Base-by-base conservation (phyloP, 2,113 vertebrate species). In the Hoplias malabaricus region DNA sequence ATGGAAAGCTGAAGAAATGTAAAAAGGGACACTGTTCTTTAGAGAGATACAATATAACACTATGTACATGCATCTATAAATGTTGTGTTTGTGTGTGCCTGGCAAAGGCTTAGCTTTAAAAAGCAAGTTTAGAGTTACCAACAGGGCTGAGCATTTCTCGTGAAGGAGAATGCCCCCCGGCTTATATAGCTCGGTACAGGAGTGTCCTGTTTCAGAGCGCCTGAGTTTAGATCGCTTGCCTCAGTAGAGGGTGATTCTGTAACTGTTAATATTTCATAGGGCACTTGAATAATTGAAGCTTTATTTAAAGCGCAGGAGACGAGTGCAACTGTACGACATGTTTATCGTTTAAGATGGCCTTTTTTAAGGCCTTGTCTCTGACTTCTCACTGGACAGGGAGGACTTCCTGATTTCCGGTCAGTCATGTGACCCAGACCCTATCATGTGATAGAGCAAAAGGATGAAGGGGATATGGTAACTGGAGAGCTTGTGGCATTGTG, bases 221-320 rank as follows among this genome's bases (percentile, higher is more conserved):
- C 67, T 42, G 36, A 65, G n/a, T 77, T 40, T 79, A 40, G 53
- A 29, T 77, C 54, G 21, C 27, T 81, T 62, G 43, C 54, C 56
- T 69, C 67, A 50, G 71, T 36, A 29, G 71, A 50, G 56, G 80
- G 25, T 31, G 66, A 76, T 82, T 82, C 82, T 77, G 68, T 83
- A 77, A 48, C 36, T 36, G 76, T 84, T 62, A 83, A 81, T 84
- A 67, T 84, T 87, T 83, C 23, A 81, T 82, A 54, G 10, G 27
- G 16, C 19, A 50, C 61, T 77, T 80, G 13, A 78, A 86, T 86
- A 63, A 84, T 83, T 84, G 2, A 86, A 63, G 48, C 73, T 80
- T 82, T 81, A 46, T 79, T 81, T 75, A 84, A 57, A 72, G 79
- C 50, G 61, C 62, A 62, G 12, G 50, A 50, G 69, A 61, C 0